Evolutionary conservation across 2,113 vertebrate species (phyloP), one percentile per base, ranked within the genome.

Genomic region (Chloroceryle aenea): DNA sequence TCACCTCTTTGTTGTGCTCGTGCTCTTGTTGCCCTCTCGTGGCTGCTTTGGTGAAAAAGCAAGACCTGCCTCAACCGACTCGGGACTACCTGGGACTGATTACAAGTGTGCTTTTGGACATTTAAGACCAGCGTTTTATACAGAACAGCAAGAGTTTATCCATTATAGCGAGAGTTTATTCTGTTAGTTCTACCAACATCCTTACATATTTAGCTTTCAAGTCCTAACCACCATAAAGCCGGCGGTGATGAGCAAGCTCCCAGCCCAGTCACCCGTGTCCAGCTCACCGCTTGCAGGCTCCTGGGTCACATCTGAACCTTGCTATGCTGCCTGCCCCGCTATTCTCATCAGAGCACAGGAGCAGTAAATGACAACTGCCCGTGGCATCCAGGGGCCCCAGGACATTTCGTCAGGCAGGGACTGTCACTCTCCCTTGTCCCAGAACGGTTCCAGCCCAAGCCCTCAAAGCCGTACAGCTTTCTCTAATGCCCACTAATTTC

Each of bases 1-100:
- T 42, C 64, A 0, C 22, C 21, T 29, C 50, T 27, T 20, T 2
- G 38, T 12, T 43, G 90, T 75, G 76, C 83, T 93, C 92, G 71
- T 92, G 95, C 93, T 90, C 96, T 22, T 81, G 95, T 97, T 94
- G 96, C 96, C 96, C 96, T 95, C 95, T 95, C 50, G 96, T 93
- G 96, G 95, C 48, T 94, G 86, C 64, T 68, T 12, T 14, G 30
- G 1, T 4, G 12, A 72, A 92, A 87, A 56, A 78, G 36, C 78
- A 14, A 16, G 5, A 32, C 17, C 30, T 6, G 7, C 53, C 58
- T 75, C 75, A 45, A 4, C 13, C 16, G n/a, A 0, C 10, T n/a
- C 6, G 1, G 17, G 14, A 2, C 29, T 3, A 56, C 21, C 50
- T 40, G 23, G n/a, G n/a, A n/a, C n/a, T 0, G 30, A 42, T 45